Evolutionary conservation across 2,113 vertebrate genomes (phyloP).

Genomic region (Willisornis vidua): DNA sequence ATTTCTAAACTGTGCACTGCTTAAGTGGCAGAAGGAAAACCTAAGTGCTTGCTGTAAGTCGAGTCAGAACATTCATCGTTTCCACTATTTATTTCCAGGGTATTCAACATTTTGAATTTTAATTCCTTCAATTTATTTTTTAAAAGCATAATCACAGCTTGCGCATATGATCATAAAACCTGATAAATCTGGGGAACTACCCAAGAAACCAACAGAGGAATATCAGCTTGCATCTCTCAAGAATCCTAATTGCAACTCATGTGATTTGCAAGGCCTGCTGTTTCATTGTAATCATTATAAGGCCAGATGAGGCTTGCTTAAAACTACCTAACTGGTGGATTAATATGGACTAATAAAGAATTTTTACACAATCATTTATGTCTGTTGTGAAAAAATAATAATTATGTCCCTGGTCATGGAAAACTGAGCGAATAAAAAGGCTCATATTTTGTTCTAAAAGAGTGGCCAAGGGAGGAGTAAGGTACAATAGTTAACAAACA

Average conservation of each 20-base stretch:
- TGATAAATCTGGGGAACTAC: background rate
- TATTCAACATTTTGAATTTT: slow-evolving; percentile 31
- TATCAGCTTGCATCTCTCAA: background rate
- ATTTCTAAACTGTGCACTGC: background rate
- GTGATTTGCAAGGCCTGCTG: background rate
- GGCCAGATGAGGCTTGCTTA: slow-evolving; percentile 47
- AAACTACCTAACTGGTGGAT: slow-evolving; percentile 63
- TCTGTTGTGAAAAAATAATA: slow-evolving; percentile 49
- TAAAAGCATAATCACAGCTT: background rate
- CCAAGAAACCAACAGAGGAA: background rate
- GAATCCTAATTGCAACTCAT: background rate
- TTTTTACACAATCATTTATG: slow-evolving; percentile 59
- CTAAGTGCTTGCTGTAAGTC: background rate
- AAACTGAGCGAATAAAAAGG: slow-evolving; percentile 45
- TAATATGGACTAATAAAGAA: slow-evolving; percentile 64
- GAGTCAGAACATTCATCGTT: background rate
- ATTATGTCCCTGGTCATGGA: slow-evolving; percentile 31
- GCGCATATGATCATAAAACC: background rate
- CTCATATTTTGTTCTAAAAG: slow-evolving; percentile 41
- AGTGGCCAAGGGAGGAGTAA: background rate
- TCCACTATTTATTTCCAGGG: slow-evolving; percentile 23
- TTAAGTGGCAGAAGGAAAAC: background rate
- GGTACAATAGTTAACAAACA: background rate
- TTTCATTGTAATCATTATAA: slow-evolving; percentile 57
- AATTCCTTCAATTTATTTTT: slow-evolving; percentile 12